Evolutionary conservation across 2,113 vertebrate genomes (phyloP).

Genomic region (Astur gentilis): DNA sequence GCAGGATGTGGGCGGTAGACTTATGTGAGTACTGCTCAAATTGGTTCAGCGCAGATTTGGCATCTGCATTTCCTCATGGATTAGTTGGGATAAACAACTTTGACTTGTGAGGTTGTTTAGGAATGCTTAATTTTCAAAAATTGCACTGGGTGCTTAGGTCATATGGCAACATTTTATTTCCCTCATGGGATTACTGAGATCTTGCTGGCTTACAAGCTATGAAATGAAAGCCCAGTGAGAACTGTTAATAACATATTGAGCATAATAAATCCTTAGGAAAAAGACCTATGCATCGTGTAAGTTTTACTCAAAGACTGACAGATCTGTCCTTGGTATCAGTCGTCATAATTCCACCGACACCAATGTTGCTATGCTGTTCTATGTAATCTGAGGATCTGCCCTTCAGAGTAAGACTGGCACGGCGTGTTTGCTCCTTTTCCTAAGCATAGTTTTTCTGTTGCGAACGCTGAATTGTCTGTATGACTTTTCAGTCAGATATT

Average conservation of each 20-base stretch:
- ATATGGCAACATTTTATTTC: neutral
- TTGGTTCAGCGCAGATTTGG: neutral
- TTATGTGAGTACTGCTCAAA: neutral
- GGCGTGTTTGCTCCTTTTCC: neutral
- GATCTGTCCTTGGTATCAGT: neutral
- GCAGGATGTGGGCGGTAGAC: neutral
- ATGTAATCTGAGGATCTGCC: neutral
- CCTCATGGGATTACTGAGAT: neutral
- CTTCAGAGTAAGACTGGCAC: neutral
- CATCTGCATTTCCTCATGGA: neutral
- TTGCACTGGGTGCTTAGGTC: neutral
- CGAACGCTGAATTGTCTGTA: neutral
- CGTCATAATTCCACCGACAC: neutral
- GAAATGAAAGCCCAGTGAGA: neutral
- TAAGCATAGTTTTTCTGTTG: neutral
- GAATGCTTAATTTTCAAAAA: neutral
- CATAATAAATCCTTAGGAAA: neutral
- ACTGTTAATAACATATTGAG: neutral
- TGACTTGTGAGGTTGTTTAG: neutral
- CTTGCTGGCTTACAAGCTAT: neutral
- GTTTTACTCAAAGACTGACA: neutral
- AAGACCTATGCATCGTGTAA: neutral
- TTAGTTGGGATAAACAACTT: neutral
- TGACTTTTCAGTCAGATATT: neutral
- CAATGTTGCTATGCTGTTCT: neutral